phyloP scores from a whole-genome alignment of 2,888 invertebrate species.

The Troides aeacus region DNA sequence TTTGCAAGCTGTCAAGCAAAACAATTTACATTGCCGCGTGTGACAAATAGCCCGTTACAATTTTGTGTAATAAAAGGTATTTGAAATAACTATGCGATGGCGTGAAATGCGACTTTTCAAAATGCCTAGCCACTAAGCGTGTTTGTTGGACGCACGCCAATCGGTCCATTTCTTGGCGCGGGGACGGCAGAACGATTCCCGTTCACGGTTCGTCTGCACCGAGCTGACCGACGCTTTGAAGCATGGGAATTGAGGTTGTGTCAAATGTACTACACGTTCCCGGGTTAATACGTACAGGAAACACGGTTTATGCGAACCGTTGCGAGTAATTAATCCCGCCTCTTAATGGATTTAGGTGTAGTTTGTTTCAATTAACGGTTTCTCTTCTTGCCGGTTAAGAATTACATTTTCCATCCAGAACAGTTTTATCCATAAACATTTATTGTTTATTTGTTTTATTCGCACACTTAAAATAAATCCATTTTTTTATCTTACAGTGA shows the following conservation, averaged over 20 bases:
- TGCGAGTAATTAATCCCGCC: slow-evolving; percentile 68
- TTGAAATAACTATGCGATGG: slow-evolving; percentile 44
- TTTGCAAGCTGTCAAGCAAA: slow-evolving; percentile 65
- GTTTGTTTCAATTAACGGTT: slow-evolving; percentile 36
- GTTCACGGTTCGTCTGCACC: slow-evolving; percentile 72
- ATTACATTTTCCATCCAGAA: background rate
- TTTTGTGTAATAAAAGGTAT: slow-evolving; percentile 59
- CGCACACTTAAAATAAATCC: too few relatives aligned
- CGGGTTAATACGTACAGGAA: slow-evolving; percentile 53
- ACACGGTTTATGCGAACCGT: slow-evolving; percentile 63
- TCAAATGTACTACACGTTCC: slow-evolving; percentile 51
- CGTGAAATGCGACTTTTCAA: slow-evolving; percentile 53
- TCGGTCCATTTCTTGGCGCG: slow-evolving; percentile 68
- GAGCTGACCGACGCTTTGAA: slow-evolving; percentile 68
- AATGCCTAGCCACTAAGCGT: slow-evolving; percentile 35
- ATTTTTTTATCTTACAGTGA: too few relatives aligned
- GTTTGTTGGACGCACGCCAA: slow-evolving; percentile 63
- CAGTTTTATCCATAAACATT: background rate
- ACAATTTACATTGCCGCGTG: slow-evolving; percentile 62
- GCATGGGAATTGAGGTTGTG: slow-evolving; percentile 64
- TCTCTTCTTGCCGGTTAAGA: slow-evolving; percentile 41
- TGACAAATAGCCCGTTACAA: slow-evolving; percentile 64
- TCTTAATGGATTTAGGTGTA: slow-evolving; percentile 55
- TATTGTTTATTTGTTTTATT: too few relatives aligned
- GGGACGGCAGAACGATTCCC: slow-evolving; percentile 63